A percentile compares a stretch with the other conserved stretches of the same genome.
These are phyloP conservation scores for Herminia tarsipennalis DNA, from an alignment of 2,888 invertebrate species.

Conservation along the genomic window DNA sequence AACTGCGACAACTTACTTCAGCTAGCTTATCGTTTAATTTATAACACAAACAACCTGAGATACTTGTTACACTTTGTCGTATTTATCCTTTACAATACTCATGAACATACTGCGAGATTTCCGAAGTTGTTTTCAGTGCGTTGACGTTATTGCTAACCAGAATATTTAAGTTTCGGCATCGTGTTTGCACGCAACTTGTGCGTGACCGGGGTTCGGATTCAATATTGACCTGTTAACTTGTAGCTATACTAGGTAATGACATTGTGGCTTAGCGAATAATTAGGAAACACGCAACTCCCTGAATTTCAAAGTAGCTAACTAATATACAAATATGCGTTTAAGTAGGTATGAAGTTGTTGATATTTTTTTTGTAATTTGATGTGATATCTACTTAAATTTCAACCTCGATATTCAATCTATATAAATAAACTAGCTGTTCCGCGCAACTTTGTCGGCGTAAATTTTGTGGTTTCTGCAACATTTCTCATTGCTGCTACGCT, in stretches of 20 bases:
- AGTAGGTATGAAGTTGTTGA: too few relatives aligned
- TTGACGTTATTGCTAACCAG: constrained; percentile 17
- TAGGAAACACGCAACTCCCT: constrained; percentile 9
- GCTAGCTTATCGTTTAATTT: constrained; percentile 2
- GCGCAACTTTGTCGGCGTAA: too few relatives aligned
- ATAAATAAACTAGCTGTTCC: too few relatives aligned
- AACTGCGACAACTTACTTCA: too few relatives aligned
- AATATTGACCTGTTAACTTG: constrained; percentile 16
- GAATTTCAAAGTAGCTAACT: neutral
- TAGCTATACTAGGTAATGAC: constrained; percentile 8
- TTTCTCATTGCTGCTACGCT: too few relatives aligned
- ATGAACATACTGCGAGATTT: constrained; percentile 18
- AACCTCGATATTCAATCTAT: too few relatives aligned
- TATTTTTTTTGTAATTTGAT: too few relatives aligned
- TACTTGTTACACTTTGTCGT: constrained; percentile 7
- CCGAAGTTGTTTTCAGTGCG: constrained; percentile 24
- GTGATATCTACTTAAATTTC: too few relatives aligned
- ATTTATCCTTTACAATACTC: constrained; percentile 23
- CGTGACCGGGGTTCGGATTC: constrained; percentile 24
- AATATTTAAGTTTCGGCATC: constrained; percentile 33
- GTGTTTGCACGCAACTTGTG: constrained; percentile 26
- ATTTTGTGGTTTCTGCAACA: too few relatives aligned
- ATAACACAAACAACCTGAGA: neutral
- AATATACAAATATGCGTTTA: too few relatives aligned
- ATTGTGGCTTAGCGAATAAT: constrained; percentile 12